Conservation (phyloP, 2,888 invertebrate species). For the Tineola bisselliella region DNA sequence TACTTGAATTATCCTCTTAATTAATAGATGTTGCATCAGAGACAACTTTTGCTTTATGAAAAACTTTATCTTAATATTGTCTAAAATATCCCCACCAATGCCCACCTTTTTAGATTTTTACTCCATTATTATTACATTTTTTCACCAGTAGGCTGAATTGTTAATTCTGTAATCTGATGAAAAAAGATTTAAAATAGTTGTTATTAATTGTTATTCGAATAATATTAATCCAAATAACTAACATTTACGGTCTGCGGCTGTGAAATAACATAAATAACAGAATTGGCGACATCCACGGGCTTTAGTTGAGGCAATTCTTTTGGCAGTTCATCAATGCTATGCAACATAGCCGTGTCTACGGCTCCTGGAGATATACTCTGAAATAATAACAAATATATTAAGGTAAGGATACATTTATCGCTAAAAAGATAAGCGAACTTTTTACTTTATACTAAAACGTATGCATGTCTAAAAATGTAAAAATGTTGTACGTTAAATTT, state of each 20-base stretch:
- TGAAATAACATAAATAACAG: slow-evolving; percentile 24
- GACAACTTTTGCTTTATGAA: too few species aligned
- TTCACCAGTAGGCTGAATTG: slow-evolving; percentile 14
- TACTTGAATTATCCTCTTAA: neutral
- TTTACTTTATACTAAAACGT: too few species aligned
- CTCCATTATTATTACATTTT: too few species aligned
- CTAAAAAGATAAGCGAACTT: too few species aligned
- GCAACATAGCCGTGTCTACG: slow-evolving; percentile 15
- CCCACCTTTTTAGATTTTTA: too few species aligned
- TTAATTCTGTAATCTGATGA: slow-evolving; percentile 15
- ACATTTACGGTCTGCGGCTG: slow-evolving; percentile 27
- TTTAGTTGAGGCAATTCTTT: slow-evolving; percentile 25
- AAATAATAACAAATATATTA: too few species aligned
- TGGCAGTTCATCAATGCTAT: slow-evolving; percentile 19
- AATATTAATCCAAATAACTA: slow-evolving; percentile 14
- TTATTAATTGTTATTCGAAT: neutral
- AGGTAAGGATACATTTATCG: too few species aligned
- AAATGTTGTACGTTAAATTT: too few species aligned
- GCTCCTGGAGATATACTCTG: slow-evolving; percentile 15
- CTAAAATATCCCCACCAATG: too few species aligned
- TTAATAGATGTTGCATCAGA: neutral
- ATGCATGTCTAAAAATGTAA: too few species aligned
- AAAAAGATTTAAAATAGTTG: neutral
- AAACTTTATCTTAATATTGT: too few species aligned
- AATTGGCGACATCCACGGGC: slow-evolving; percentile 25